Conservation (phyloP, 2,888 invertebrate species). For the Lithophane socia region DNA sequence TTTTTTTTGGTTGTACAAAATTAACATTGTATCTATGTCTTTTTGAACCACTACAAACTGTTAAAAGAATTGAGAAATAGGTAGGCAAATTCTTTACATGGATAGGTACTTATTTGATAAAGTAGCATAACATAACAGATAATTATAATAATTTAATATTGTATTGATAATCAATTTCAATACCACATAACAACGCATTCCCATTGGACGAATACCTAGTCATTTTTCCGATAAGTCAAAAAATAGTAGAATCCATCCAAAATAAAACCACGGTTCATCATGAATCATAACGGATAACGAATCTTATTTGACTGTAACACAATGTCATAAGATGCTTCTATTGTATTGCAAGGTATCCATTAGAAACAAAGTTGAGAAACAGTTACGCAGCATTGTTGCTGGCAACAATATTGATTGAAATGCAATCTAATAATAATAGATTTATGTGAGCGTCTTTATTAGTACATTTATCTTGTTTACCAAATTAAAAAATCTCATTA, state of each 20-base stretch:
- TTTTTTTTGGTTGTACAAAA: neutral
- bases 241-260: neutral
- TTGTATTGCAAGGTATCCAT: neutral
- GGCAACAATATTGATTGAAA: neutral
- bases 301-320: neutral
- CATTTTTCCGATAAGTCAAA: neutral
- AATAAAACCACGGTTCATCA: neutral
- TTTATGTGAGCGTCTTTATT: neutral
- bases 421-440: neutral
- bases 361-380: neutral
- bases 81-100: neutral
- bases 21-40: neutral
- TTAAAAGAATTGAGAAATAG: neutral
- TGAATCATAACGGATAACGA: neutral
- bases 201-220: neutral
- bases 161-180: neutral
- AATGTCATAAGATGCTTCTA: neutral
- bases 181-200: neutral
- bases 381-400: neutral
- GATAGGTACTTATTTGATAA: neutral
- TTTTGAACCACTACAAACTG: neutral
- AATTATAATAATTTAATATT: neutral
- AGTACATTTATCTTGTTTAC: neutral
- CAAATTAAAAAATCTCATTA: neutral
- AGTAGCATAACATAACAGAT: neutral